Base-by-base conservation (phyloP, 2,797 vertebrate genomes). In the Galago senegalensis region DNA sequence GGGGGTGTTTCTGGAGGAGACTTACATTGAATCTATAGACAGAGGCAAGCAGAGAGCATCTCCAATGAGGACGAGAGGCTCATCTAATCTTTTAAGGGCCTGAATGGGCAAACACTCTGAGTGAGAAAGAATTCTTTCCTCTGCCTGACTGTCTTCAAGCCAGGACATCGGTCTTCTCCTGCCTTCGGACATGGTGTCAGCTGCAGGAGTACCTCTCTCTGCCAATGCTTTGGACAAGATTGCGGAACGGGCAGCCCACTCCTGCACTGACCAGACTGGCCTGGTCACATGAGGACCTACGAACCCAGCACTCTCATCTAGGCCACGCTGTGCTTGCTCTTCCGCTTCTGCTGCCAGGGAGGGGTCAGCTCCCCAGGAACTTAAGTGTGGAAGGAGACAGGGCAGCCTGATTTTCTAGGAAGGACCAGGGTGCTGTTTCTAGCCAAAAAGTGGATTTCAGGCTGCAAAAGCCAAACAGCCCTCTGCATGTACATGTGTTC, bases 21-120 rank as follows among this genome's bases (percentile, higher is more conserved):
- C 6, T 49, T n/a, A 6, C 53, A 16, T n/a, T 31, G 67, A 16
- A 20, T 23, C 10, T 8, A 43, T 12, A 60, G 40, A 11, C 76
- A 1, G 21, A 69, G 21, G 23, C 17, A 2, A 11, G 43, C 31
- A 4, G 17, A 6, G 10, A 0, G 1, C 17, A 0, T 25, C 25
- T 21, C 10, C 0, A 0, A 23, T 9, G 76, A n/a, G 31, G 31
- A n/a, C 1, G 61, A 34, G 5, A 20, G 67, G 40, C 49, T 65
- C 5, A 0, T 29, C 53, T 11, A 7, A 27, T n/a, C 85, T 5
- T 20, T 9, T 23, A 29, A 18, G 23, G 29, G 7, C 5, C 77
- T 21, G 40, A 14, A 0, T 4, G 3, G 58, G 60, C 29, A 23
- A 11, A 73, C 34, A 29, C n/a, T 10, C 20, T 11, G 58, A 40